phyloP scores from a whole-genome alignment of 2,113 vertebrate genomes.

The Cathartes aura region DNA sequence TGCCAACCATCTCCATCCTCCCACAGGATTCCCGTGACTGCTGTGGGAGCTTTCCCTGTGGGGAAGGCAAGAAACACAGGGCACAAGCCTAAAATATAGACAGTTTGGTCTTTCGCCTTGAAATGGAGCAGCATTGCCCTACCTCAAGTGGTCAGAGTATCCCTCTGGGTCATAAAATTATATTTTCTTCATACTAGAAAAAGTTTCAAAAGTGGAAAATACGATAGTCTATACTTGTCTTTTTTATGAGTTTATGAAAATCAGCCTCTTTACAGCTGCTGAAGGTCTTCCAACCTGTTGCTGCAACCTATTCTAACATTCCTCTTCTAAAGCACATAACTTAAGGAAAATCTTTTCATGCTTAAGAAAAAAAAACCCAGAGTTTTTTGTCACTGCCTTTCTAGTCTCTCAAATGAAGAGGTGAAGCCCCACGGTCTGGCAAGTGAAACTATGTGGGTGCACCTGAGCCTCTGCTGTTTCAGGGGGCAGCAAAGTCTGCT shows the following conservation, averaged over 20 bases:
- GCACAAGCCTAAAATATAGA: background rate
- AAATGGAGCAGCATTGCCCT: background rate
- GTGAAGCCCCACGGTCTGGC: background rate
- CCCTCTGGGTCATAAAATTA: background rate
- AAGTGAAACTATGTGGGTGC: background rate
- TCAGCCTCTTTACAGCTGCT: background rate
- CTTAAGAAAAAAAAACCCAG: background rate
- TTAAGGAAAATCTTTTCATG: background rate
- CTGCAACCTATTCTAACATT: background rate
- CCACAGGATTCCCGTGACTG: background rate
- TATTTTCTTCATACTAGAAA: background rate
- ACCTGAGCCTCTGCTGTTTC: background rate
- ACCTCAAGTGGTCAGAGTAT: background rate
- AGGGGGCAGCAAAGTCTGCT: background rate
- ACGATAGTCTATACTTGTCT: background rate
- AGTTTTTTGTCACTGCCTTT: background rate
- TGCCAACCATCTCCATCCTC: constrained; percentile 20
- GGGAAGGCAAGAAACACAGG: background rate
- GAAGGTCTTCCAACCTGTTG: background rate
- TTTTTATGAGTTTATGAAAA: background rate
- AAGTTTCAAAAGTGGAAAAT: background rate
- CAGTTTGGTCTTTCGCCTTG: background rate
- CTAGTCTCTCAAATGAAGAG: background rate
- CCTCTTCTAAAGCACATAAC: background rate
- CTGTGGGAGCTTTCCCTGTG: background rate